Conservation (phyloP, 2,888 invertebrate genomes). For the Macropis europaea region DNA sequence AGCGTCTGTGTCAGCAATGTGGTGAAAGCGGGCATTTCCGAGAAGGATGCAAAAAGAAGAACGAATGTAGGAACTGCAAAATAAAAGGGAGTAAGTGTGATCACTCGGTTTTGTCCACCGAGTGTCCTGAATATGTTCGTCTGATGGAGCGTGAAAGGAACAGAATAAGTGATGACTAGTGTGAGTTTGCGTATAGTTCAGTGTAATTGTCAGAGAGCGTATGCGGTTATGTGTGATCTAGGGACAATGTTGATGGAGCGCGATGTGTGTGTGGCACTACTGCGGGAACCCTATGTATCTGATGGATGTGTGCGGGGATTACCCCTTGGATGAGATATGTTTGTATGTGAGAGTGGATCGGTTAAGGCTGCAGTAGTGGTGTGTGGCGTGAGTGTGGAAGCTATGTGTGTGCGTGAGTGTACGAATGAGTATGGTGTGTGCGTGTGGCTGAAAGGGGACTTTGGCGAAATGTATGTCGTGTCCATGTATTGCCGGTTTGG, state of each 20-base stretch:
- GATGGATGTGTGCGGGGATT: no score
- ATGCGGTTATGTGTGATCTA: constrained; percentile 5
- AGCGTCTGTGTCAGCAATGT: constrained; percentile 13
- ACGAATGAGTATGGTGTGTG: no score
- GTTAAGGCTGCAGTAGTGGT: constrained; percentile 28
- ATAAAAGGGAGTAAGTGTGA: neutral
- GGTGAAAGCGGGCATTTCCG: neutral
- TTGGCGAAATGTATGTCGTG: no score
- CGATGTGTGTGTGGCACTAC: no score
- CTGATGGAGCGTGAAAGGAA: no score
- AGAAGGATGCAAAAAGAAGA: neutral
- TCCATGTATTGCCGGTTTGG: no score
- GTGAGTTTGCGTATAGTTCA: constrained; percentile 20
- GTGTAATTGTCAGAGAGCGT: neutral
- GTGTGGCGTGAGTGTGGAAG: neutral
- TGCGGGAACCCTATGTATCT: no score
- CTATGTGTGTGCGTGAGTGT: constrained; percentile 23
- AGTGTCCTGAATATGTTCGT: neutral
- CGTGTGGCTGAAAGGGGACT: constrained; percentile 32
- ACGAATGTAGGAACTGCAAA: neutral
- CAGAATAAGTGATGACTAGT: neutral
- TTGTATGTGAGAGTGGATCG: neutral
- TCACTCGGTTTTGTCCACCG: no score
- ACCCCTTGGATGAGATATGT: no score
- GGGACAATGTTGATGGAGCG: neutral